phyloP scores from a whole-genome alignment of 2,797 vertebrate species.

The Balearica regulorum region DNA sequence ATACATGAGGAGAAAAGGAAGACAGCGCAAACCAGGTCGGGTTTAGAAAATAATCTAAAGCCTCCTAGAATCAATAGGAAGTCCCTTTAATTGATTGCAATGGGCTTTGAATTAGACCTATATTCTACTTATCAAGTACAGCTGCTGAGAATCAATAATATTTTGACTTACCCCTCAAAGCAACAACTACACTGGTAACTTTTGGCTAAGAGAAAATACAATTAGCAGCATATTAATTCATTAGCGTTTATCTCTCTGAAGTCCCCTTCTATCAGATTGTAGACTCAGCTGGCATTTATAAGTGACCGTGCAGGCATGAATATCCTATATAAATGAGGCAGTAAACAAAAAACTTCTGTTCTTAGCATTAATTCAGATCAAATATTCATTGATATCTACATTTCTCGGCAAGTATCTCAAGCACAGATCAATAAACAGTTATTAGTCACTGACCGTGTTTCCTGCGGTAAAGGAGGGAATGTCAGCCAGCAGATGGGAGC shows the following conservation, averaged over 20 bases:
- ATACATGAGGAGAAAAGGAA: not conserved
- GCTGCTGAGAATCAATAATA: constrained; percentile 37
- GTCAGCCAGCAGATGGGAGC: not conserved
- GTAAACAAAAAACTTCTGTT: constrained; percentile 8
- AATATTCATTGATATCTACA: constrained; percentile 41
- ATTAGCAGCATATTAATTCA: not conserved
- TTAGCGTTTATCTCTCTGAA: not conserved
- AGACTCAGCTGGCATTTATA: not conserved
- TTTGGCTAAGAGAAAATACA: not conserved
- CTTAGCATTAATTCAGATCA: constrained; percentile 21
- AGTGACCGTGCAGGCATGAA: not conserved
- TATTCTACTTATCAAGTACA: constrained; percentile 29
- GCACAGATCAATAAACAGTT: constrained; percentile 34
- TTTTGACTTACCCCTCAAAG: constrained; percentile 36
- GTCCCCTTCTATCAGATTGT: not conserved
- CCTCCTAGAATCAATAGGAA: not conserved
- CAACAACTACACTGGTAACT: not conserved
- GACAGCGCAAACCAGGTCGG: not conserved
- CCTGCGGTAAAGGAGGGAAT: not conserved
- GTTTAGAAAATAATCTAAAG: constrained; percentile 1
- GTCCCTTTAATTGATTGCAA: constrained; percentile 30
- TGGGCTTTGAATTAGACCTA: constrained; percentile 23
- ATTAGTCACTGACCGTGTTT: constrained; percentile 22
- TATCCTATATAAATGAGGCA: not conserved
- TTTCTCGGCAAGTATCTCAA: constrained; percentile 33